Percentiles rank a stretch among this genome's conserved stretches.
phyloP scores from a whole-genome alignment of 2,113 vertebrate genomes.

The Mastomys coucha region DNA sequence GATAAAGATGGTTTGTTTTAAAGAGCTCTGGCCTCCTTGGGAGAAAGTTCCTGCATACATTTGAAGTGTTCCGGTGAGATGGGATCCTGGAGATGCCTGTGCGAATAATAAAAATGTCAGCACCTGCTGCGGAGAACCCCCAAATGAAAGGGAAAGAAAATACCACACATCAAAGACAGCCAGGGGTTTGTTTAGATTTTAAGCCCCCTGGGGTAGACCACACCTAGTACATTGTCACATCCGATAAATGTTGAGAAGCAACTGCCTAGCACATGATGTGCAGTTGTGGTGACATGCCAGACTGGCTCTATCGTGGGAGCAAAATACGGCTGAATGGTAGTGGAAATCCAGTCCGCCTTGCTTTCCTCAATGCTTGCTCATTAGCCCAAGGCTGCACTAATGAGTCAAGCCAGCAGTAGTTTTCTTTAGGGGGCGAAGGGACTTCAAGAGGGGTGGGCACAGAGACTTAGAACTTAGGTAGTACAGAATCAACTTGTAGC shows the following conservation, averaged over 20 bases:
- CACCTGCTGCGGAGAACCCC: constrained; percentile 71
- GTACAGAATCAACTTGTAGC: neutral
- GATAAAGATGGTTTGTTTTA: constrained; percentile 76
- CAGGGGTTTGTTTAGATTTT: constrained; percentile 73
- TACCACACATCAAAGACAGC: constrained; percentile 79
- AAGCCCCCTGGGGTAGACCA: constrained; percentile 68
- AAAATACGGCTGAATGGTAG: neutral
- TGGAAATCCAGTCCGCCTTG: neutral
- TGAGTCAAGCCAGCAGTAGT: neutral
- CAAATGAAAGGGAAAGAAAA: constrained; percentile 78
- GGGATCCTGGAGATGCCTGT: constrained; percentile 73
- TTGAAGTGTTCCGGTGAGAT: constrained; percentile 69
- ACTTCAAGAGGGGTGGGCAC: neutral
- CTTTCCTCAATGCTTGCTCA: neutral
- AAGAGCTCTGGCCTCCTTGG: constrained; percentile 63
- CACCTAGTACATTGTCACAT: constrained; percentile 77
- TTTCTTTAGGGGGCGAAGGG: neutral
- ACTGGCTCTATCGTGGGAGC: neutral
- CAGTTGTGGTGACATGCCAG: constrained; percentile 14
- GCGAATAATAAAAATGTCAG: constrained; percentile 84
- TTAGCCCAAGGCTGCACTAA: neutral
- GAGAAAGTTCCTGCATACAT: constrained; percentile 80
- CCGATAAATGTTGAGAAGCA: constrained; percentile 61
- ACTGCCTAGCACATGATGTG: constrained; percentile 63
- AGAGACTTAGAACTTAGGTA: neutral